phyloP scores from a whole-genome alignment of 2,888 invertebrate species.

The Allolobophora icterica region DNA sequence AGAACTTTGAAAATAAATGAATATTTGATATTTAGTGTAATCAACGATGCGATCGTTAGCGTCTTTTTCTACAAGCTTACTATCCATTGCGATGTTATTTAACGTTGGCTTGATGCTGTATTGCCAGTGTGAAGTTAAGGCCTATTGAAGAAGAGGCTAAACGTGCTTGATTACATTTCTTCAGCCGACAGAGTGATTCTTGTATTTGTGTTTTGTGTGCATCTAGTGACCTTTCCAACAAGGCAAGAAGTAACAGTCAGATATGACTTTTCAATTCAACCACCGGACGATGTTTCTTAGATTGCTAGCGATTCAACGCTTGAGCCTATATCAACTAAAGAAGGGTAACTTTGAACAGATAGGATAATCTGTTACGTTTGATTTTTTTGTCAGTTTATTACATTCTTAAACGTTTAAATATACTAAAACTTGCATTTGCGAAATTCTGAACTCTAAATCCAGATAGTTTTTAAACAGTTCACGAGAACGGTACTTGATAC shows the following conservation, averaged over 20 bases:
- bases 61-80: not conserved
- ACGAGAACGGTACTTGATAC: too few relatives aligned
- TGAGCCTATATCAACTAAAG: not conserved
- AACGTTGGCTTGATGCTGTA: not conserved
- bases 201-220: not conserved
- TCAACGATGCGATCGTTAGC: not conserved
- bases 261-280: not conserved
- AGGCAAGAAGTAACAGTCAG: not conserved
- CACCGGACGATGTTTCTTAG: not conserved
- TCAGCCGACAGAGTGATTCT: not conserved
- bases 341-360: not conserved
- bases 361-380: not conserved
- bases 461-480: too few relatives aligned
- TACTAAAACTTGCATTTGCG: not conserved
- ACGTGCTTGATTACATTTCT: not conserved
- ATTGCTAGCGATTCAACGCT: too few relatives aligned
- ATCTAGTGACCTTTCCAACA: not conserved
- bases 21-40: too few relatives aligned
- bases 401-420: not conserved
- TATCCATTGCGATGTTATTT: not conserved
- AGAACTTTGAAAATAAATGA: too few relatives aligned
- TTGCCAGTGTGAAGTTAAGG: not conserved
- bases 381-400: not conserved
- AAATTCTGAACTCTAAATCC: too few relatives aligned
- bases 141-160: not conserved